Evolutionary conservation across 2,888 invertebrate genomes (phyloP).

Genomic region (Noctua pronuba): DNA sequence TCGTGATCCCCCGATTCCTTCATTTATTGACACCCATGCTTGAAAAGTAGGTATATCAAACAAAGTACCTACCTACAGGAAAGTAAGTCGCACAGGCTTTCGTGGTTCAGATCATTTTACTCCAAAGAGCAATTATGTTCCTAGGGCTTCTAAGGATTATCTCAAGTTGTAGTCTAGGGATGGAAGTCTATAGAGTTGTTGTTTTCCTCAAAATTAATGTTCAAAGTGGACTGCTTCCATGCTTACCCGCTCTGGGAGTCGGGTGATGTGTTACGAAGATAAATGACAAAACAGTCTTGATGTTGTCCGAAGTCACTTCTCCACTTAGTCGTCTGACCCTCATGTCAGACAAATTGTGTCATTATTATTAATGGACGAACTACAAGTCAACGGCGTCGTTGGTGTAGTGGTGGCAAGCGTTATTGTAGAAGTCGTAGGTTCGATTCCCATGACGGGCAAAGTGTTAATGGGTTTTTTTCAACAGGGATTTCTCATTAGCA

Average conservation of each 20-base stretch:
- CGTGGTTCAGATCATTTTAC: neutral
- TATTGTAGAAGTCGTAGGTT: neutral
- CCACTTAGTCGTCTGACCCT: slow-evolving; percentile 31
- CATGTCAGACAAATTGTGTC: slow-evolving; percentile 38
- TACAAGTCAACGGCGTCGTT: neutral
- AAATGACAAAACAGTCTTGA: slow-evolving; percentile 28
- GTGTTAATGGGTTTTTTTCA: neutral
- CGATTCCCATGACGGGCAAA: neutral
- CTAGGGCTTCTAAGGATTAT: neutral
- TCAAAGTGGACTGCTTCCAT: neutral
- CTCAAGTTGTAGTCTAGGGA: neutral
- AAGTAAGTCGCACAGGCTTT: neutral
- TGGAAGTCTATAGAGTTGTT: neutral
- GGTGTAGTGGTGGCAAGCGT: neutral
- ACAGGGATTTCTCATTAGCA: neutral
- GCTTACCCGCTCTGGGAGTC: neutral
- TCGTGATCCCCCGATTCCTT: neutral
- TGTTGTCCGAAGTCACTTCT: slow-evolving; percentile 33
- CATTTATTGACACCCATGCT: neutral
- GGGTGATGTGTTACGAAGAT: slow-evolving; percentile 32
- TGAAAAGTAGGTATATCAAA: neutral
- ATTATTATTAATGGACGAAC: slow-evolving; percentile 33
- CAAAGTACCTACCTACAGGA: neutral
- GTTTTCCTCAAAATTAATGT: neutral
- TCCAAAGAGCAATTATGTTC: neutral